These are phyloP conservation scores for Tipula vernalis DNA, from an alignment of 2,888 invertebrate species.

Conservation along the genomic window DNA sequence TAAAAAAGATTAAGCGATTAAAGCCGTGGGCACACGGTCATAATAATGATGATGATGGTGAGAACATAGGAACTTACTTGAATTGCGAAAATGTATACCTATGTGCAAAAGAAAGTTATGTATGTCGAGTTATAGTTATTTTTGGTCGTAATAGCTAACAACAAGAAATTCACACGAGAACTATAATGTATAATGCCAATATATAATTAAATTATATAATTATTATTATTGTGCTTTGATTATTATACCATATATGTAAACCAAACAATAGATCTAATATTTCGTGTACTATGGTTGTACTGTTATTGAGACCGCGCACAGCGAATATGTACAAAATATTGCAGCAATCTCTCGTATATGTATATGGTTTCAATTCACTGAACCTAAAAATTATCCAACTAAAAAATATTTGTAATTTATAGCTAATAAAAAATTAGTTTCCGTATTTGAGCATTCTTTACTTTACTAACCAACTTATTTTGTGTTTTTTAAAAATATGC, in stretches of 20 bases:
- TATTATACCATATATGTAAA: not conserved
- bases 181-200: not conserved
- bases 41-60: not conserved
- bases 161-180: not conserved
- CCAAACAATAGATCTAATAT: not conserved
- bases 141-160: not conserved
- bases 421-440: not conserved
- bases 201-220: not conserved
- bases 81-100: not conserved
- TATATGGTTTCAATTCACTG: not conserved
- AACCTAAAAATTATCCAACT: not conserved
- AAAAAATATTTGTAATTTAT: not conserved
- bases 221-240: not conserved
- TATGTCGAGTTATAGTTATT: no score
- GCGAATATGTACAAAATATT: not conserved
- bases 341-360: not conserved
- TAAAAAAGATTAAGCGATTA: not conserved
- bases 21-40: not conserved
- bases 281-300: not conserved
- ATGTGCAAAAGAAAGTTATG: not conserved
- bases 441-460: not conserved
- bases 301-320: not conserved
- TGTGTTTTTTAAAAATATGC: no score
- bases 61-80: not conserved
- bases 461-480: not conserved